These are phyloP conservation scores for Stegodyphus mimosarum DNA, from an alignment of 1,140 invertebrate species.

Conservation along the genomic window DNA sequence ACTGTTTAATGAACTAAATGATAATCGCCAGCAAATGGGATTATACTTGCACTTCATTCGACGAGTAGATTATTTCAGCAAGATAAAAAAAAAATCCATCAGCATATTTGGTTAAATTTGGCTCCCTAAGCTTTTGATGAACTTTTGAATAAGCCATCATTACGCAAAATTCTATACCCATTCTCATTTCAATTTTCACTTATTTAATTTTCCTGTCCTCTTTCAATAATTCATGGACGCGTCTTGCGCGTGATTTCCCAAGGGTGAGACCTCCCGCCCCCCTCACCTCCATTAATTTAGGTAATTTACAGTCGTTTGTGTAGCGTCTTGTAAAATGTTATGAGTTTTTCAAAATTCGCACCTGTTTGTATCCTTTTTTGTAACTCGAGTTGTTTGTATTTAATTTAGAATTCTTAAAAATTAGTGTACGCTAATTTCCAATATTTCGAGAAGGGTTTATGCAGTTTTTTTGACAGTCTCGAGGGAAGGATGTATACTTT, in stretches of 20 bases:
- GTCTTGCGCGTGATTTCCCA: slow-evolving; percentile 37
- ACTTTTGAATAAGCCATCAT: slow-evolving; percentile 22
- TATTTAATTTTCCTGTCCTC: slow-evolving; percentile 42
- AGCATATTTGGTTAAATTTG: neutral
- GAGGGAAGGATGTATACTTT: too few relatives aligned
- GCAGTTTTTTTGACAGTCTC: too few relatives aligned
- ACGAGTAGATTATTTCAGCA: slow-evolving; percentile 42
- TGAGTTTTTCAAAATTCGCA: slow-evolving; percentile 4
- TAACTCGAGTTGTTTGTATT: too few relatives aligned
- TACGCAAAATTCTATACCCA: too few relatives aligned
- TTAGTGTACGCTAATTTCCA: too few relatives aligned
- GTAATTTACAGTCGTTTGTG: slow-evolving; percentile 19
- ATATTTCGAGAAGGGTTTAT: too few relatives aligned
- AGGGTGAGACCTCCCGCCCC: neutral
- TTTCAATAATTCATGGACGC: slow-evolving; percentile 48
- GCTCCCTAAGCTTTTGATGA: slow-evolving; percentile 26
- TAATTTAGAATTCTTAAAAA: too few relatives aligned
- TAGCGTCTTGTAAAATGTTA: neutral
- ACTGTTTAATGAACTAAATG: slow-evolving; percentile 48
- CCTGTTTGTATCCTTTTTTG: neutral
- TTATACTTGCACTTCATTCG: slow-evolving; percentile 47
- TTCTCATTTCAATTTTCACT: slow-evolving; percentile 38
- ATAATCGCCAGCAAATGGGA: slow-evolving; percentile 51
- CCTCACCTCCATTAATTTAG: slow-evolving; percentile 26
- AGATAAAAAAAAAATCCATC: slow-evolving; percentile 10